Evolutionary conservation across 1,140 invertebrate genomes (phyloP), one percentile per base, ranked within the genome.

Genomic region (Megalopta genalis): DNA sequence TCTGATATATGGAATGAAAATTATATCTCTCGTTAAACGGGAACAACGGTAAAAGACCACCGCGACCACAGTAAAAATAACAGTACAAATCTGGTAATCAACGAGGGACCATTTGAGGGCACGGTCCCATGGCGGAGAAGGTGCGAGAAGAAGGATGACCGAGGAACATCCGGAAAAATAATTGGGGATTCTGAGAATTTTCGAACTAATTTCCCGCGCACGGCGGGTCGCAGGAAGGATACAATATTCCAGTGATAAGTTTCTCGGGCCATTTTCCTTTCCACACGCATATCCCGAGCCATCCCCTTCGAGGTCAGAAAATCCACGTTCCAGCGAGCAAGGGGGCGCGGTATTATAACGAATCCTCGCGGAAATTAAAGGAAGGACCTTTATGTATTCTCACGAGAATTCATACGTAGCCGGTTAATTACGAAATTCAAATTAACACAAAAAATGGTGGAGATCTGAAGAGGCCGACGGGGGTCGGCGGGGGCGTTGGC

Each of bases 381-480:
- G 87, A 88, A 86, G 87, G 88, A 90, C 89, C 88, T 91, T 90
- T 91, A 89, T 91, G 87, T 91, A 88, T 90, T 90, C 89, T 88
- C 89, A 77, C 76, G 88, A 88, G 90, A 91, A 88, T 90, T 88
- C 83, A 88, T 87, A 85, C 88, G 86, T 90, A 87, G 87, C 86
- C 86, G 90, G 91, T 92, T 93, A 93, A 93, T 93, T 93, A 93
- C 91, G 88, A 92, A 92, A 93, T 93, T 93, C 91, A 93, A 93
- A 93, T 93, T 93, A 93, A 93, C 91, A 92, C 89, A 90, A 92
- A 92, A 92, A 93, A 91, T 90, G 90, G 89, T n/a, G 54, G 88
- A 89, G 85, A 91, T 90, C 86, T 88, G 88, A 87, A 87, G 70
- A 57, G 37, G 32, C 14, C 10, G 42, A 14, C 42, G 42, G 42